Percentiles rank a stretch among this genome's conserved stretches.
Evolutionary conservation across 2,797 vertebrate genomes (phyloP).

Genomic region (Helostoma temminkii): DNA sequence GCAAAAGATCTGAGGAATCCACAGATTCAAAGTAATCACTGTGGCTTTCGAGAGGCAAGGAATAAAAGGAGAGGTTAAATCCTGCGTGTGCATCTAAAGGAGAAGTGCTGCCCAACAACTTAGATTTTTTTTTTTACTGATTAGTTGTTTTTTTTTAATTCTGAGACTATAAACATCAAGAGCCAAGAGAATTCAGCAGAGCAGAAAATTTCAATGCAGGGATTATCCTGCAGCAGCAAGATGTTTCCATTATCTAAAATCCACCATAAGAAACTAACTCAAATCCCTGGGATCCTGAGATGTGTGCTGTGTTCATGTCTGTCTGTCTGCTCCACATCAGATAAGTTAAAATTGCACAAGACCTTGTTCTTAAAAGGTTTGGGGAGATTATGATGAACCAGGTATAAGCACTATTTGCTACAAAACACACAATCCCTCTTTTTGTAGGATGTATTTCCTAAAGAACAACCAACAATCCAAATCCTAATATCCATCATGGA

Average conservation of each 20-base stretch:
- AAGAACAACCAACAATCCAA: slow-evolving; percentile 12
- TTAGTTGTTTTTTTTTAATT: slow-evolving; percentile 12
- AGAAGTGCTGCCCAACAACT: slow-evolving; percentile 36
- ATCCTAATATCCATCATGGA: slow-evolving; percentile 16
- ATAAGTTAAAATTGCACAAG: slow-evolving; percentile 52
- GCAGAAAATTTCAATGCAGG: slow-evolving; percentile 53
- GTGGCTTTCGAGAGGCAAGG: slow-evolving; percentile 42
- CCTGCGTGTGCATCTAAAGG: slow-evolving; percentile 38
- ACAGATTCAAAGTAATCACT: slow-evolving; percentile 59
- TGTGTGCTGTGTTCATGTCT: slow-evolving; percentile 31
- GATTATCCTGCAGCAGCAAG: slow-evolving; percentile 64
- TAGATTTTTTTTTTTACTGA: not conserved
- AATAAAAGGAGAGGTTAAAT: slow-evolving; percentile 24
- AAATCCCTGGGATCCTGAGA: slow-evolving; percentile 42
- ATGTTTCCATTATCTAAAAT: slow-evolving; percentile 67
- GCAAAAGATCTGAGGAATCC: slow-evolving; percentile 66
- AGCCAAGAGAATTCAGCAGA: slow-evolving; percentile 36
- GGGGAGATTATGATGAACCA: slow-evolving; percentile 29
- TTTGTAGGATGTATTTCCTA: slow-evolving; percentile 8
- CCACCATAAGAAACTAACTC: slow-evolving; percentile 52
- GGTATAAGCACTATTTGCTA: slow-evolving; percentile 12
- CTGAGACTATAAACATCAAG: slow-evolving; percentile 28
- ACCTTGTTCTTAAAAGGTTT: slow-evolving; percentile 41
- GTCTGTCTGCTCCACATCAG: slow-evolving; percentile 43
- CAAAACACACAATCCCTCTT: slow-evolving; percentile 10